These are phyloP conservation scores for Galeopsomyia nigrocyanea DNA, from an alignment of 2,888 invertebrate genomes.

Conservation along the genomic window DNA sequence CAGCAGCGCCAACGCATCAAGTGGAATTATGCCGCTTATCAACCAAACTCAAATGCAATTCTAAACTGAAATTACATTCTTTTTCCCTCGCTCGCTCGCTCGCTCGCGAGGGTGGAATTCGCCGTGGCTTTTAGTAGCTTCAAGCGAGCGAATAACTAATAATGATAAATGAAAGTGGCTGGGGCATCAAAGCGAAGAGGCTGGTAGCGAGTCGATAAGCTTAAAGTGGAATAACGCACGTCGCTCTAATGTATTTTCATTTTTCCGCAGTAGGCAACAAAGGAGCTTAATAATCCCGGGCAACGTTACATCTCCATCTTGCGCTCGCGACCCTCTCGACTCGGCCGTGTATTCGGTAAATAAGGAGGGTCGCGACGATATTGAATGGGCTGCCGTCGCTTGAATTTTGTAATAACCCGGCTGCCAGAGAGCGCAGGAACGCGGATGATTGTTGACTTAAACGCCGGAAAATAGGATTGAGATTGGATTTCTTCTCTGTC, in stretches of 20 bases:
- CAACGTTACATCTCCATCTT: background rate
- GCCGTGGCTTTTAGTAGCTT: too few species aligned
- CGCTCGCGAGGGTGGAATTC: too few species aligned
- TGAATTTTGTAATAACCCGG: conserved; percentile 16
- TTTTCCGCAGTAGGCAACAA: conserved; percentile 35
- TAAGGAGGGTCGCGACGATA: conserved; percentile 24
- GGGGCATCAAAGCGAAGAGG: background rate
- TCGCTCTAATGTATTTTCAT: conserved; percentile 41
- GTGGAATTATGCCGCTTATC: conserved; percentile 16
- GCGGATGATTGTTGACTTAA: background rate
- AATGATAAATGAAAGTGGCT: too few species aligned
- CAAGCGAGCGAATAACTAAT: too few species aligned
- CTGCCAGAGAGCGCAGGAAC: background rate
- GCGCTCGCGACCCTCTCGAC: background rate
- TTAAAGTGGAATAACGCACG: background rate
- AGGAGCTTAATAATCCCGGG: conserved; percentile 41
- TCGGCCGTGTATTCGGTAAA: conserved; percentile 24
- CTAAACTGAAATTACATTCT: too few species aligned
- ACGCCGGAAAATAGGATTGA: conserved; percentile 5
- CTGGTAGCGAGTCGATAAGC: conserved; percentile 26
- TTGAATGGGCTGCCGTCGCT: background rate
- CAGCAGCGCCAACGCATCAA: background rate
- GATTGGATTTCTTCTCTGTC: background rate
- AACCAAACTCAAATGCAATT: background rate
- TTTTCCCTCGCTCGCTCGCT: too few species aligned